A percentile compares a stretch with the other conserved stretches of the same genome.
These are phyloP conservation scores for Polymixis lichenea DNA, from an alignment of 2,888 invertebrate genomes.

Conservation along the genomic window DNA sequence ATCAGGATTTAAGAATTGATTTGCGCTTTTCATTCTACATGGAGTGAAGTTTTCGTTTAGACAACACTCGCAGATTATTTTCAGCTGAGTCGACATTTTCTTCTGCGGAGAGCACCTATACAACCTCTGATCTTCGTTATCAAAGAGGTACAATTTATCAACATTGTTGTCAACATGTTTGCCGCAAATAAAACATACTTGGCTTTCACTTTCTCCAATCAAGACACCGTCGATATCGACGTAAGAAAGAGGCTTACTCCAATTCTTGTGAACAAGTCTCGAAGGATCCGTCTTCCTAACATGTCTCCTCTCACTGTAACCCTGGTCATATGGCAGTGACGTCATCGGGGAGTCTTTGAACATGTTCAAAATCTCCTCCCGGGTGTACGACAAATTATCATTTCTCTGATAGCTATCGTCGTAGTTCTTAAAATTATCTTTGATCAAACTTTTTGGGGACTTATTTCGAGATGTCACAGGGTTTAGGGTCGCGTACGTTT, in stretches of 20 bases:
- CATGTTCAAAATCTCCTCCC: constrained; percentile 86
- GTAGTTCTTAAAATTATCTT: constrained; percentile 73
- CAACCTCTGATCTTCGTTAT: constrained; percentile 86
- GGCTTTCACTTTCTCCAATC: constrained; percentile 77
- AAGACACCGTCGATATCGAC: constrained; percentile 79
- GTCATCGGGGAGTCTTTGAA: constrained; percentile 87
- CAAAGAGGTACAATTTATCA: constrained; percentile 85
- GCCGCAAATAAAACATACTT: constrained; percentile 84
- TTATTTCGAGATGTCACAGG: constrained; percentile 77
- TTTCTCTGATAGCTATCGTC: constrained; percentile 65
- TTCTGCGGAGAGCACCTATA: constrained; percentile 83
- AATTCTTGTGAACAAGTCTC: constrained; percentile 78
- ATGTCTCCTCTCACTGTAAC: constrained; percentile 80
- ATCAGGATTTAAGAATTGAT: constrained; percentile 80
- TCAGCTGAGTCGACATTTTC: constrained; percentile 80
- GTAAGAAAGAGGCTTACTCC: constrained; percentile 72
- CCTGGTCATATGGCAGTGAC: constrained; percentile 79
- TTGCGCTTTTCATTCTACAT: constrained; percentile 80
- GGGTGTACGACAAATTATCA: constrained; percentile 78
- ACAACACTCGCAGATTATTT: constrained; percentile 84
- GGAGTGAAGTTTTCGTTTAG: constrained; percentile 82
- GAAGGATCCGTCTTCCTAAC: constrained; percentile 86
- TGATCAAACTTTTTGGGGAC: constrained; percentile 80
- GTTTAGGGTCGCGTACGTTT: constrained; percentile 79
- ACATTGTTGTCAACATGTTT: constrained; percentile 77